Conservation (phyloP, 1,140 invertebrate genomes). For the Mesaphorura yosii region DNA sequence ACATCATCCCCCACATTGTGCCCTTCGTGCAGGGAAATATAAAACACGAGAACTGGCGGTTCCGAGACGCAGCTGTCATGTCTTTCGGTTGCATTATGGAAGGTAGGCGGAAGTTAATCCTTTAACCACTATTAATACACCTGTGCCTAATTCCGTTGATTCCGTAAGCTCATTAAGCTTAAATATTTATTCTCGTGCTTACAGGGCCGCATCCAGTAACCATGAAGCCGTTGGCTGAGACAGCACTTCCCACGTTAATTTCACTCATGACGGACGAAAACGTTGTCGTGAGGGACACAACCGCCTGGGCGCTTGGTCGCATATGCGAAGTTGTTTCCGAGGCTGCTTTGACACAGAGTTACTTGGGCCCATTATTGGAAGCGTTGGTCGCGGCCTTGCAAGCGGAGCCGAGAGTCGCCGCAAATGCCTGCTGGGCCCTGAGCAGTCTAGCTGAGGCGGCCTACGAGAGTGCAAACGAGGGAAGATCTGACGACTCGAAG, state of each 20-base stretch:
- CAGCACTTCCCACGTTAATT: conserved; percentile 91
- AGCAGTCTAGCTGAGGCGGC: conserved; percentile 94
- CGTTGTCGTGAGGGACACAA: conserved; percentile 90
- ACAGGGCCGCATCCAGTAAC: conserved; percentile 70
- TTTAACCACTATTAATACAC: neutral
- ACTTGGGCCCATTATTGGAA: conserved; percentile 67
- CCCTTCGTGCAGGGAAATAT: conserved; percentile 97
- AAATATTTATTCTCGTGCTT: too few relatives aligned
- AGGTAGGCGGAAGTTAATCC: conserved; percentile 12
- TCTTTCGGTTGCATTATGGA: conserved; percentile 62
- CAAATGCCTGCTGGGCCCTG: conserved; percentile 99
- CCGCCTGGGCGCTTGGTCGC: conserved; percentile 94
- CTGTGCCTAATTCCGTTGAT: neutral
- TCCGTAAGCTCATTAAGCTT: too few relatives aligned
- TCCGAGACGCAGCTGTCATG: conserved; percentile 94
- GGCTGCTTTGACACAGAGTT: conserved; percentile 80
- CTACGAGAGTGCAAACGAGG: conserved; percentile 63
- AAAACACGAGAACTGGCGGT: conserved; percentile 84
- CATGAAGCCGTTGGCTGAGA: conserved; percentile 84
- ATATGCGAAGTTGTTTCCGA: conserved; percentile 96
- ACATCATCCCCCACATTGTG: conserved; percentile 74
- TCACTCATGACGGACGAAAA: conserved; percentile 82
- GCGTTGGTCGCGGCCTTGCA: conserved; percentile 77
- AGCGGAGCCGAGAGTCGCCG: conserved; percentile 87
- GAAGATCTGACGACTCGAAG: conserved; percentile 49